phyloP scores from a whole-genome alignment of 2,888 invertebrate genomes.

The Pyrgus malvae region DNA sequence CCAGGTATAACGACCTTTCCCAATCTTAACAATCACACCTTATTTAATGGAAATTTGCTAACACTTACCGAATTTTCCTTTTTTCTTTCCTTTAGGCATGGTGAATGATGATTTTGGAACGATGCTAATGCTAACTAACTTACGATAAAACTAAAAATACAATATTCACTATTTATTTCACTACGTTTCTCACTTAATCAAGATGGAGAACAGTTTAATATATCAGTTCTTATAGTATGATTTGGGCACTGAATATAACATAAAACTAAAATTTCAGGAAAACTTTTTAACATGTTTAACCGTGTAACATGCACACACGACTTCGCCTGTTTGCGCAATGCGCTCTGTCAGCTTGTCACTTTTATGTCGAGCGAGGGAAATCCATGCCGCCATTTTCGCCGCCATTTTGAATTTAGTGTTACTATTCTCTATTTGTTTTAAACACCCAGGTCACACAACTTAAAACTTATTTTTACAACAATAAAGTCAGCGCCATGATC shows the following conservation, averaged over 20 bases:
- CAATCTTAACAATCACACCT: conserved; percentile 35
- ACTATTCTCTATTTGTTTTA: conserved; percentile 35
- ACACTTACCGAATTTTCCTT: conserved; percentile 86
- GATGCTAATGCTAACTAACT: conserved; percentile 49
- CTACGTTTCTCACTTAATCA: conserved; percentile 84
- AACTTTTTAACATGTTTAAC: conserved; percentile 89
- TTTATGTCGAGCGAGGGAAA: conserved; percentile 42
- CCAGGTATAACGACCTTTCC: conserved; percentile 26
- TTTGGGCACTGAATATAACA: conserved; percentile 87
- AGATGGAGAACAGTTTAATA: conserved; percentile 89
- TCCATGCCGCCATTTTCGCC: conserved; percentile 39
- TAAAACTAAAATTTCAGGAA: conserved; percentile 85
- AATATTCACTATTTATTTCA: conserved; percentile 79
- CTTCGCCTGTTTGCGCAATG: conserved; percentile 71
- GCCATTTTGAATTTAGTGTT: conserved; percentile 58
- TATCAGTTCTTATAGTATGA: conserved; percentile 87
- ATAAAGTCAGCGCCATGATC: no score
- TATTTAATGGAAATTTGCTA: conserved; percentile 16
- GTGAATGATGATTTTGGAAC: conserved; percentile 56
- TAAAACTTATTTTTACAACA: neutral
- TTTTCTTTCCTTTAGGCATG: conserved; percentile 91
- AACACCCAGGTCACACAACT: conserved; percentile 3
- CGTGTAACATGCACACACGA: conserved; percentile 76
- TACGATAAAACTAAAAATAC: conserved; percentile 77
- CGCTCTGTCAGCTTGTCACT: conserved; percentile 55